Base-by-base conservation (phyloP, 1,140 invertebrate genomes). In the Tetramorium parvispinum region DNA sequence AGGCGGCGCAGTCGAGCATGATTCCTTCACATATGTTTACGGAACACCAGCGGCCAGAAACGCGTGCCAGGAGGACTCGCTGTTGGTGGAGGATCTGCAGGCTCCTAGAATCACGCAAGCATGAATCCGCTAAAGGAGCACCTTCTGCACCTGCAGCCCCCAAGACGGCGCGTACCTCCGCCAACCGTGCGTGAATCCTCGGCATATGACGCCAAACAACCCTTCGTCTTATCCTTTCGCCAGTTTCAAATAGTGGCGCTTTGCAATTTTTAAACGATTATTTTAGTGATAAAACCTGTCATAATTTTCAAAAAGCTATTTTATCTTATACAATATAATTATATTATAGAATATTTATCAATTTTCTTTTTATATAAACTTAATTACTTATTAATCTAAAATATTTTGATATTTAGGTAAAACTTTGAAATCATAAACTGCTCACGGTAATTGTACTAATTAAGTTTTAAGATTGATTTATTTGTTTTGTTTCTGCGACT, bases 71-170 rank as follows among this genome's bases (percentile, higher is more conserved):
- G 32, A 91, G 87, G 65, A 88, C 70, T 77, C 89, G 81, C 55
- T 43, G 63, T 3, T 40, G 77, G 32, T n/a, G 82, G 49, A 93
- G 87, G 90, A 93, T 91, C 91, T 93, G 91, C 90, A 82, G 68
- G 61, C 55, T 83, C 86, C 86, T 88, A 87, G 92, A 94, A 93
- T 93, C 94, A 94, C 88, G 93, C 94, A 94, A 94, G 89, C 94
- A 94, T 95, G 93, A 94, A 92, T 94, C 93, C 94, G 93, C 91
- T 82, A 76, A 93, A 92, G 87, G 88, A 91, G 68, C 87, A 91
- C 91, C 91, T 90, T 86, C 81, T 91, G 90, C 94, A 95, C 94
- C 94, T 95, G 94, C 94, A 93, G 92, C 94, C 94, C 94, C 94
- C 94, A 95, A 95, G 94, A 94, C 91, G 75, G 89, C 75, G 77